phyloP scores from a whole-genome alignment of 1,140 invertebrate species.

The Adelges cooleyi region DNA sequence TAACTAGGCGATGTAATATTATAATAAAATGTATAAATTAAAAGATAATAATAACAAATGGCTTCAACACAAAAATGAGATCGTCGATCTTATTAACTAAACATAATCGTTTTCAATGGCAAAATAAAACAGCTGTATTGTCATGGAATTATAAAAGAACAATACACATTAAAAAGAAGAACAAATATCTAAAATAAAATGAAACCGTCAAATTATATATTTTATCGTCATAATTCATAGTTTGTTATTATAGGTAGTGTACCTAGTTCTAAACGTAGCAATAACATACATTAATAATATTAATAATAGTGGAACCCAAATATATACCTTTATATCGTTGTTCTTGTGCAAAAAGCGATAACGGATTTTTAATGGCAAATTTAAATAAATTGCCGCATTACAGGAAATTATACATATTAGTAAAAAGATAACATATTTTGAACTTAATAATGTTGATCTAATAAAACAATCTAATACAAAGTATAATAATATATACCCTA shows the following conservation, averaged over 20 bases:
- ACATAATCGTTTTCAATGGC: constrained; percentile 16
- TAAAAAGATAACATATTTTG: no score
- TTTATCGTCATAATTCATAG: not conserved
- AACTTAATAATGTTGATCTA: no score
- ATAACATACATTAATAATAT: constrained; percentile 18
- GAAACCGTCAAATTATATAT: no score
- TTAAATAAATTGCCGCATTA: no score
- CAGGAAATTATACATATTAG: no score
- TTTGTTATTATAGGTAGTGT: constrained; percentile 12
- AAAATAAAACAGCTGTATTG: not conserved
- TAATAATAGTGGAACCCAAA: constrained; percentile 1
- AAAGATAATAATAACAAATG: constrained; percentile 19
- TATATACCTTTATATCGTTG: no score
- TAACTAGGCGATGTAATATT: not conserved
- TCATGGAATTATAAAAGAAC: not conserved
- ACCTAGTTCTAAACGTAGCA: not conserved
- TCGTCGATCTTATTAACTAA: constrained; percentile 23
- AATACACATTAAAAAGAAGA: not conserved
- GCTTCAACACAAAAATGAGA: constrained; percentile 26
- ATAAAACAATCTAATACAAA: no score
- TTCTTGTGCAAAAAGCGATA: no score
- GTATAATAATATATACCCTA: no score
- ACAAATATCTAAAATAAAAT: no score
- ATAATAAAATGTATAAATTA: constrained; percentile 2
- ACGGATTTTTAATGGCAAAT: no score